phyloP scores from a whole-genome alignment of 2,797 vertebrate genomes.

The Ctenosaura bakeri region DNA sequence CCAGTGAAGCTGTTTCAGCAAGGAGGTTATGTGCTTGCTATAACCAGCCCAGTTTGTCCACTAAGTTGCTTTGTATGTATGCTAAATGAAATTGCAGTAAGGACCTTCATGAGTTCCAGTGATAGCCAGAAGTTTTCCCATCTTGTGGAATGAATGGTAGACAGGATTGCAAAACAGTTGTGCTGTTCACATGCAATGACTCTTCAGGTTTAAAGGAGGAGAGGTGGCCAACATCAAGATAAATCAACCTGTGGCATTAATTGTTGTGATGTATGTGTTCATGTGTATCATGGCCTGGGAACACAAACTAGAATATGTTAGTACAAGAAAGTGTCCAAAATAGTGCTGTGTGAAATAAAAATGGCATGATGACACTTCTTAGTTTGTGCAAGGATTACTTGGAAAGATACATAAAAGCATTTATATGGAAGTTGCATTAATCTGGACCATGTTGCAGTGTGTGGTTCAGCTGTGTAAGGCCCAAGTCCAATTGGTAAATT shows the following conservation, averaged over 20 bases:
- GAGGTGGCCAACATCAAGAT: too few species aligned
- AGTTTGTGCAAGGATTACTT: background rate
- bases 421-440: background rate
- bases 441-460: background rate
- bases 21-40: too few species aligned
- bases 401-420: background rate
- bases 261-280: background rate
- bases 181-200: background rate
- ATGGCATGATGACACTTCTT: background rate
- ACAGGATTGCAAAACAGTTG: background rate
- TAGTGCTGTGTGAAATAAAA: background rate
- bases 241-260: background rate
- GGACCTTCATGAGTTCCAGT: background rate
- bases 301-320: background rate
- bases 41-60: too few species aligned
- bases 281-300: background rate
- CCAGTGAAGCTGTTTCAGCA: too few species aligned
- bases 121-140: too few species aligned
- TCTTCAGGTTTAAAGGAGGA: background rate
- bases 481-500: background rate
- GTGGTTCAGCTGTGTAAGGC: too few species aligned
- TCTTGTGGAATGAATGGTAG: too few species aligned
- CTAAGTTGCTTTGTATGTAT: background rate
- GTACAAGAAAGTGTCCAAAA: background rate
- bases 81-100: background rate